Evolutionary conservation across 2,797 vertebrate genomes (phyloP), one percentile per base, ranked within the genome.

Genomic region (Sebastes hubbsi): DNA sequence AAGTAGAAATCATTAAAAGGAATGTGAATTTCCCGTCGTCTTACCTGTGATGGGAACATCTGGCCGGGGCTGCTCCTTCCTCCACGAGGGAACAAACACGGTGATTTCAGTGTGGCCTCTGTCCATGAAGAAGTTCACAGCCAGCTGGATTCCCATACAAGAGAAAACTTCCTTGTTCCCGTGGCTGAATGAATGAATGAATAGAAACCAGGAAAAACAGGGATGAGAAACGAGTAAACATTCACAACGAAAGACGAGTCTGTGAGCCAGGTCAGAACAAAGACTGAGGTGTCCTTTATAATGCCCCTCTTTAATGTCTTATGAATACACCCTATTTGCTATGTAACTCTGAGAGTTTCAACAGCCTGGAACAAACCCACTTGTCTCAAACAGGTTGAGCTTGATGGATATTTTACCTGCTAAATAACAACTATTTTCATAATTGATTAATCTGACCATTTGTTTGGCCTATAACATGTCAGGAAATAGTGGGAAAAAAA

Each of bases 81-180:
- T 97, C 98, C 98, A 99, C 0, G 96, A 96, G 56, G 98, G 98
- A 69, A 99, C 98, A 94, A 99, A 99, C 80, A 99, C 98, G 0
- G 97, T 99, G 79, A 99, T 95, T 69, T 98, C 95, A 84, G 95
- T 94, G 91, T 99, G 98, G 36, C 97, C 97, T 94, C 97, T 95
- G 38, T 98, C 97, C 93, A 98, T 92, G 94, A 99, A 99, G 95
- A 97, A 99, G 76, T 97, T 96, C 32, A 99, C 98, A 27, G 98
- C 96, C 81, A 99, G 87, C 77, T 98, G 97, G 94, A 99, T 99
- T 86, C 98, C 98, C 82, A 97, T 95, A 84, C 98, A 99, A 22
- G 98, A 99, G 92, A 99, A 99, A 18, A 98, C 97, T 93, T 99
- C 97, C 95, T 99, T 99, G 95, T 99, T 99, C 10, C 98, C 98